Base-by-base conservation (phyloP, 2,888 invertebrate genomes). In the Alviniconcha strummeri region DNA sequence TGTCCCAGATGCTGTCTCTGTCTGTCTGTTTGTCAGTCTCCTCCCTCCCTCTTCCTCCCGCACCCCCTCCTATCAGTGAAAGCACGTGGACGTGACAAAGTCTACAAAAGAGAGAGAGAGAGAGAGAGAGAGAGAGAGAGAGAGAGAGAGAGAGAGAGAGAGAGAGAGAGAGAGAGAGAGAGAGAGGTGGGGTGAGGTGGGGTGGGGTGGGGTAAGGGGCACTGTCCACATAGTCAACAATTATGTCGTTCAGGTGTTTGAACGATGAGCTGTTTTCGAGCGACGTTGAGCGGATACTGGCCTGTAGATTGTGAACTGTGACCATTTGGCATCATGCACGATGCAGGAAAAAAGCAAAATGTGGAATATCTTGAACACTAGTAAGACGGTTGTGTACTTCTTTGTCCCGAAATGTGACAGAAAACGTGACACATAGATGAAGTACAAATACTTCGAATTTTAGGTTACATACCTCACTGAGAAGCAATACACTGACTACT, bases 21-120 rank as follows among this genome's bases (percentile, higher is more conserved):
- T 69, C 69, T 69, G 17, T 69, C 69, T 69, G 69, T 69, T 19
- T 69, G 69, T 69, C 69, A n/a, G 69, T 69, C 69, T 69, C n/a
- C 7, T 19, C 19, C 69, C 69, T 69, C 69, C 19, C 69, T 19
- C 69, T 17, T 7, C 17, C 69, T 17, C 69, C 69, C 2, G 2
- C 17, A 7, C 69, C 7, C 69, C 69, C 4, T 17, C 69, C 17
- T 7, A 17, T 17, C 4, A 1, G 69, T 17, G 17, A 17, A 19
- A 19, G 17, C 7, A 19, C n/a, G 69, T 17, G 17, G 13, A 19
- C 7, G 69, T 17, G 69, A 17, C n/a, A n/a, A 19, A 7, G 69
- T 69, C n/a, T 13, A 17, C 19, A 19, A 7, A 0, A 3, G 69
- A 3, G 69, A 15, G 64, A 15, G 15, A 64, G 64, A 64, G 64